These are phyloP conservation scores for Hemiscyllium ocellatum DNA, from an alignment of 2,113 vertebrate species.

Conservation along the genomic window DNA sequence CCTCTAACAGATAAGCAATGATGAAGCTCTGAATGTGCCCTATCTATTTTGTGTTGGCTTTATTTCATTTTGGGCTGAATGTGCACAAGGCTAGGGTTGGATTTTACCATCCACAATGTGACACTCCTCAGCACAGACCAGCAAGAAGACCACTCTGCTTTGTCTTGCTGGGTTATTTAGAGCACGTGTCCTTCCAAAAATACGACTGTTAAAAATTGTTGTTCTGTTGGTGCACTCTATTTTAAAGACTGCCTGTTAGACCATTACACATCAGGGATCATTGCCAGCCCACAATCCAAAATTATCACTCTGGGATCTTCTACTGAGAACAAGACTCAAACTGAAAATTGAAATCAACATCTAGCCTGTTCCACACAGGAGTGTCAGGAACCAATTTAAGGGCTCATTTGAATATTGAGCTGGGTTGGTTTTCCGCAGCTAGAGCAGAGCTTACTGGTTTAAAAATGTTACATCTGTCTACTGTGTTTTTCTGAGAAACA, in stretches of 20 bases:
- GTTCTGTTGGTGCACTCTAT: background rate
- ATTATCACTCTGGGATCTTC: background rate
- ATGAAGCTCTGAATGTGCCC: background rate
- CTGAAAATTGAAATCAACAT: background rate
- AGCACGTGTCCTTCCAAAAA: background rate
- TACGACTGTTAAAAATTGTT: background rate
- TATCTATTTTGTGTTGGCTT: background rate
- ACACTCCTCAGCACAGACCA: background rate
- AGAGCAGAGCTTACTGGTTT: background rate
- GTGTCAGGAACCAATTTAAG: background rate
- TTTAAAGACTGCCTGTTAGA: background rate
- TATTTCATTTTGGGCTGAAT: background rate
- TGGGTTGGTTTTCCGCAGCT: background rate
- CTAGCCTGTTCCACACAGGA: background rate
- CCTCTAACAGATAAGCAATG: background rate
- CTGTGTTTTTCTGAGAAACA: background rate
- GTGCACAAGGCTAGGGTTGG: background rate
- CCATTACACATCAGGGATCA: background rate
- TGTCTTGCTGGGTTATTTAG: background rate
- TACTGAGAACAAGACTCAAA: background rate
- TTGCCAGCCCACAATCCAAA: background rate
- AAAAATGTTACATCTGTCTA: background rate
- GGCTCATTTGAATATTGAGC: background rate
- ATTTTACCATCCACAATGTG: background rate
- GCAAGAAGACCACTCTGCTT: background rate